A percentile compares a stretch with the other conserved stretches of the same genome.
Conservation (phyloP, 2,113 vertebrate species). For the Callipepla californica region DNA sequence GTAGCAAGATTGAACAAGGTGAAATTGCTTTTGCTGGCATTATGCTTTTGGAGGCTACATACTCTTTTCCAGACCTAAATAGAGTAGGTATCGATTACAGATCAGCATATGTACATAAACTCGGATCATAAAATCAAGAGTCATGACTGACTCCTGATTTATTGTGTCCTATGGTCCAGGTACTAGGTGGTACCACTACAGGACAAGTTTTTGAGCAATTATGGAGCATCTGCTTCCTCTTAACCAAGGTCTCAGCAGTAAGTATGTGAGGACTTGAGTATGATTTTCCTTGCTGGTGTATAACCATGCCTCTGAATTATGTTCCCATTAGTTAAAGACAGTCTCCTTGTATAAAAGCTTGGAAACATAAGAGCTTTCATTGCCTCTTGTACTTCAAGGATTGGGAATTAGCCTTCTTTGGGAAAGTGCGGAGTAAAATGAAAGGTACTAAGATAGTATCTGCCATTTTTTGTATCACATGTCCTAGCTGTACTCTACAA, state of each 20-base stretch:
- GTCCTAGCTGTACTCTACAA: neutral
- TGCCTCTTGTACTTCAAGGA: neutral
- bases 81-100: neutral
- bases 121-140: neutral
- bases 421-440: neutral
- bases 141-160: neutral
- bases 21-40: neutral
- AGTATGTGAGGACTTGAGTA: neutral
- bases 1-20: neutral
- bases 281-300: neutral
- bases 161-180: neutral
- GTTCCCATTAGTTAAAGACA: neutral
- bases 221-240: neutral
- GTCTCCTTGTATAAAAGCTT: neutral
- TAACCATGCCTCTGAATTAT: neutral
- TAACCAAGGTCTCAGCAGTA: neutral
- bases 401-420: neutral
- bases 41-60: neutral
- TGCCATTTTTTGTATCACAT: rapidly evolving
- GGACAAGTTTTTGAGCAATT: neutral
- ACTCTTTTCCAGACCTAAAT: neutral
- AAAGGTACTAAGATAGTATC: neutral
- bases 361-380: neutral
- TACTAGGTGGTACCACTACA: neutral
- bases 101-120: neutral